Evolutionary conservation across 2,888 invertebrate species (phyloP).

Genomic region (Gisinianus flammeolus): DNA sequence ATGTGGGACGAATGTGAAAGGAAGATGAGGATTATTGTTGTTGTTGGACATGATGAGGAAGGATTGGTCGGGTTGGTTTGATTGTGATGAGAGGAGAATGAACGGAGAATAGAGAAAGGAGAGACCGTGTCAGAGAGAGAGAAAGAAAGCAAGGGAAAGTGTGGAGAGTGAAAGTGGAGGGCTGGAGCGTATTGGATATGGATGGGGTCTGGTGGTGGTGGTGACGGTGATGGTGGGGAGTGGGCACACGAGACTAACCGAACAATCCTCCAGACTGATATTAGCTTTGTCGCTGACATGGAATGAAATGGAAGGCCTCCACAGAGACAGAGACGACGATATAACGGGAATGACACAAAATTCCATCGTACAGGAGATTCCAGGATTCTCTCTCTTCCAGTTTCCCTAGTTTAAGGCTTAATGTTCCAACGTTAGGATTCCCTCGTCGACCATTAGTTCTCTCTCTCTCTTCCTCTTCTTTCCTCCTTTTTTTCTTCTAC

Average conservation of each 20-base stretch:
- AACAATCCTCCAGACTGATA: constrained; percentile 15
- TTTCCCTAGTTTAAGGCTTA: constrained; percentile 18
- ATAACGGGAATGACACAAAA: neutral
- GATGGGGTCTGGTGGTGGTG: neutral
- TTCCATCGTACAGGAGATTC: constrained; percentile 6
- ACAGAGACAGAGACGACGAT: neutral
- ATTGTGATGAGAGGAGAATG: neutral
- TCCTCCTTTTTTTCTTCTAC: neutral
- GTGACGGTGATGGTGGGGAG: neutral
- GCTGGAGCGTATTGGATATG: neutral
- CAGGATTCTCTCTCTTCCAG: neutral
- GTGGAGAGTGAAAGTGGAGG: neutral
- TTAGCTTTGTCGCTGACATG: constrained; percentile 1
- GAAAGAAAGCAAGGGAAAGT: neutral
- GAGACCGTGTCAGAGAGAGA: neutral
- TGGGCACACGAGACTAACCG: constrained; percentile 1
- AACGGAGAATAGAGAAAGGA: neutral
- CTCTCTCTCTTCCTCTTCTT: neutral
- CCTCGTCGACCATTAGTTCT: constrained; percentile 16
- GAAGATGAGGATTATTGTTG: too few relatives aligned
- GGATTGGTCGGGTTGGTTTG: too few relatives aligned
- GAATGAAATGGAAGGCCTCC: constrained; percentile 1
- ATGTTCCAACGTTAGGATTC: constrained; percentile 23
- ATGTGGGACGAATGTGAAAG: too few relatives aligned
- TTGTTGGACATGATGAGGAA: too few relatives aligned